phyloP scores from a whole-genome alignment of 2,888 invertebrate species.

The Cantharis flavilabris region DNA sequence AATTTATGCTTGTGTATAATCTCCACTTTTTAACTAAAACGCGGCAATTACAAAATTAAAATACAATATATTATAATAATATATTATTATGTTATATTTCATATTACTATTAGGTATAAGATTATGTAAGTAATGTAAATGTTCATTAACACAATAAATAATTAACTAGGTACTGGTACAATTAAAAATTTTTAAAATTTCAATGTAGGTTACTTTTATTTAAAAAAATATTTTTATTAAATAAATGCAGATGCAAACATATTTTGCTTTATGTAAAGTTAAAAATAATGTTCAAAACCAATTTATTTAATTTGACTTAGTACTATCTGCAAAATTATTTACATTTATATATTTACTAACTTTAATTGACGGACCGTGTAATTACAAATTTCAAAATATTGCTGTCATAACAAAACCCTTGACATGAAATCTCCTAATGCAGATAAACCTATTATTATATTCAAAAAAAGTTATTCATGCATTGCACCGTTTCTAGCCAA shows the following conservation, averaged over 20 bases:
- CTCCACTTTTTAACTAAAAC: too few species aligned
- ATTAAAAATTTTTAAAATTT: too few species aligned
- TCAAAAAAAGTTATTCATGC: background rate
- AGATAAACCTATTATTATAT: background rate
- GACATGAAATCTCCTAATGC: background rate
- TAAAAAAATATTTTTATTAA: too few species aligned
- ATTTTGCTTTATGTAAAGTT: too few species aligned
- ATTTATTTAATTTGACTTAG: background rate
- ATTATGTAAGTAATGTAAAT: background rate
- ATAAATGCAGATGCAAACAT: too few species aligned
- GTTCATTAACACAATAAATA: background rate
- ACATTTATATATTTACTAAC: background rate
- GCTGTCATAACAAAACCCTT: background rate
- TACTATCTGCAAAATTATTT: background rate
- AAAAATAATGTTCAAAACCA: background rate
- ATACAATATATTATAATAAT: too few species aligned
- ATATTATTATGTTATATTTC: background rate
- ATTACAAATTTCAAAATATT: background rate
- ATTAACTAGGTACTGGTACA: background rate
- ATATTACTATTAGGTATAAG: too few species aligned
- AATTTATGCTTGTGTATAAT: too few species aligned
- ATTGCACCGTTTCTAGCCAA: background rate
- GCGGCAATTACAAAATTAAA: too few species aligned
- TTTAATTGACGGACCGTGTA: background rate
- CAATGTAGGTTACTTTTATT: too few species aligned